Base-by-base conservation (phyloP, 2,888 invertebrate species). In the Cyclophora albipunctata region DNA sequence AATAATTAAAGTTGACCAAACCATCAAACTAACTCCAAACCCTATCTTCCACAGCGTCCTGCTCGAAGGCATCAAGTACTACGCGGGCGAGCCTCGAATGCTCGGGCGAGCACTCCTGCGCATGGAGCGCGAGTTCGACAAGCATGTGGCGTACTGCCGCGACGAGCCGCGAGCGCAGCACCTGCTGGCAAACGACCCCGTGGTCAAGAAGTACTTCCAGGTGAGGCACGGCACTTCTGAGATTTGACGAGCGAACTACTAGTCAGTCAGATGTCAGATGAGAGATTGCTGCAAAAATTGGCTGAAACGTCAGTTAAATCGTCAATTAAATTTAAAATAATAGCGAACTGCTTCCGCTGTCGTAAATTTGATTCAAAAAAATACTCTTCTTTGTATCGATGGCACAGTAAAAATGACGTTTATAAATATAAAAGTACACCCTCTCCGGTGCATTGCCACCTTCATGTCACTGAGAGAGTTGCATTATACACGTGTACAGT, bases 91-190 rank as follows among this genome's bases (percentile, higher is more conserved):
- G 80, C 97, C 97, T 50, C 92, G 92, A 53, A 93, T 95, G 91
- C 91, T 98, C 54, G 97, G 97, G 3, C 95, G 95, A 73, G 96
- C 97, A 33, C 94, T 98, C 72, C 86, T 97, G 45, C 91, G 97
- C 66, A 90, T 97, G 90, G 97, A 98, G 89, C 90, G 97, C 48
- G 97, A 98, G 85, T 98, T 98, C 77, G 97, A 98, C 87, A 95
- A 96, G 73, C 97, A 98, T 81, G 96, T 96, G 46, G 92, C 93
- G 50, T 97, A 97, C 84, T 96, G 95, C 78, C 92, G 93, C 73
- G 95, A 96, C 76, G 95, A 96, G 80, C 95, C 96, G 3, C 82
- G 91, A 41, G 95, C 96, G 34, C 95, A 96, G 74, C 93, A 94
- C 54, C 92, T 96, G 65, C 90, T 98, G 42, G 91, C 91, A 55